These are phyloP conservation scores for Andrena bicolor DNA, from an alignment of 2,888 invertebrate genomes.

Conservation along the genomic window DNA sequence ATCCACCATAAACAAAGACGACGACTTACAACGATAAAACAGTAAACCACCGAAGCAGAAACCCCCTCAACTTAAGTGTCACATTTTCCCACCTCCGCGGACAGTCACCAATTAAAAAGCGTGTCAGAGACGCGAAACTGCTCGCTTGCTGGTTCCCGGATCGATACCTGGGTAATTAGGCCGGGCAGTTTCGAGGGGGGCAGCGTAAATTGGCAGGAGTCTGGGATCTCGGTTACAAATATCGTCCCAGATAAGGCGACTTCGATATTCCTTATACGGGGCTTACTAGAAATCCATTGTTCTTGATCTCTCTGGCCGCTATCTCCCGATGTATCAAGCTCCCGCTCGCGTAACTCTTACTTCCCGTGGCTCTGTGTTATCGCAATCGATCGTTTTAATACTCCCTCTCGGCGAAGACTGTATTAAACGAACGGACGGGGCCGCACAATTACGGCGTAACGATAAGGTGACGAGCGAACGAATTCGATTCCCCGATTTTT, in stretches of 20 bases:
- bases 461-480: conserved; percentile 59
- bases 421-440: conserved; percentile 34
- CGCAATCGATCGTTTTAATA: conserved; percentile 30
- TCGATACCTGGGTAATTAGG: conserved; percentile 36
- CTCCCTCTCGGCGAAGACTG: neutral
- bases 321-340: conserved; percentile 51
- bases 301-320: conserved; percentile 37
- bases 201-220: conserved; percentile 42
- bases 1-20: neutral
- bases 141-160: neutral
- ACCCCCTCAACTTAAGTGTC: no score
- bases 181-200: conserved; percentile 25
- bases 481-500: conserved; percentile 46
- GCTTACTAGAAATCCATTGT: conserved; percentile 57
- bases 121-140: neutral
- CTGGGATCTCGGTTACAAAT: conserved; percentile 46
- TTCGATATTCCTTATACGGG: conserved; percentile 49
- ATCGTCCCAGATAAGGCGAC: conserved; percentile 45
- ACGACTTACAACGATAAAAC: neutral
- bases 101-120: neutral
- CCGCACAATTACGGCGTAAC: conserved; percentile 52
- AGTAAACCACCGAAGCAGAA: neutral
- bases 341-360: conserved; percentile 29
- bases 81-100: no score
- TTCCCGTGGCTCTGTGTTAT: conserved; percentile 17